These are phyloP conservation scores for Margarornis squamiger DNA, from an alignment of 2,797 vertebrate genomes.

Conservation along the genomic window DNA sequence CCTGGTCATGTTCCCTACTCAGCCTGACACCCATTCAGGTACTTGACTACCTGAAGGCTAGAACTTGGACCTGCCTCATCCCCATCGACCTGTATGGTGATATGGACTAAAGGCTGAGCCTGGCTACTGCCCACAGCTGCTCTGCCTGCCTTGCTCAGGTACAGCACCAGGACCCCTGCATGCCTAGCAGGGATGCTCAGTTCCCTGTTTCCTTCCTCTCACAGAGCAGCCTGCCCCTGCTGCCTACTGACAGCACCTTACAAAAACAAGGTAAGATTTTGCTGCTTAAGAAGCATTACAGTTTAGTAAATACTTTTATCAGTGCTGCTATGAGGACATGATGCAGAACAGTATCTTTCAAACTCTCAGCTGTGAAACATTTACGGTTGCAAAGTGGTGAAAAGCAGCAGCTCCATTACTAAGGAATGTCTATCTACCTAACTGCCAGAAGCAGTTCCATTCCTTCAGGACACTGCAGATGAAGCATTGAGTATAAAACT, in stretches of 20 bases:
- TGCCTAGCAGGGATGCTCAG: too few relatives aligned
- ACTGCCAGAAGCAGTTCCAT: background rate
- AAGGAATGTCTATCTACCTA: background rate
- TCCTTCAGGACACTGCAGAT: background rate
- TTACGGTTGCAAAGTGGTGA: background rate
- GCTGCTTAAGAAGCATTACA: background rate
- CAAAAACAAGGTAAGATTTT: background rate
- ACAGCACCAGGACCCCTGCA: background rate
- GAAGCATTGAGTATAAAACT: background rate
- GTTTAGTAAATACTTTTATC: background rate
- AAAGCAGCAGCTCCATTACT: background rate
- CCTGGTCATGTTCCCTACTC: fast-evolving
- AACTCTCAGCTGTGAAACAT: background rate
- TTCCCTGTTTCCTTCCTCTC: background rate
- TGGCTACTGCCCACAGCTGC: background rate
- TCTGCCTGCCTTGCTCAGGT: background rate
- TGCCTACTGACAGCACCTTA: background rate
- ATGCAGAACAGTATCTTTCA: background rate
- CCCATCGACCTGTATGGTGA: fast-evolving
- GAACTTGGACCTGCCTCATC: background rate
- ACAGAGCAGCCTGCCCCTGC: background rate
- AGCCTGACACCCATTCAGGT: fast-evolving
- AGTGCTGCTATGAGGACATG: background rate
- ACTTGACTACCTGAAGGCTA: background rate
- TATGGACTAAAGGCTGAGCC: background rate